A percentile compares a stretch with the other conserved stretches of the same genome.
Evolutionary conservation across 2,888 invertebrate species (phyloP).

Genomic region (Pharmacophagus antenor): DNA sequence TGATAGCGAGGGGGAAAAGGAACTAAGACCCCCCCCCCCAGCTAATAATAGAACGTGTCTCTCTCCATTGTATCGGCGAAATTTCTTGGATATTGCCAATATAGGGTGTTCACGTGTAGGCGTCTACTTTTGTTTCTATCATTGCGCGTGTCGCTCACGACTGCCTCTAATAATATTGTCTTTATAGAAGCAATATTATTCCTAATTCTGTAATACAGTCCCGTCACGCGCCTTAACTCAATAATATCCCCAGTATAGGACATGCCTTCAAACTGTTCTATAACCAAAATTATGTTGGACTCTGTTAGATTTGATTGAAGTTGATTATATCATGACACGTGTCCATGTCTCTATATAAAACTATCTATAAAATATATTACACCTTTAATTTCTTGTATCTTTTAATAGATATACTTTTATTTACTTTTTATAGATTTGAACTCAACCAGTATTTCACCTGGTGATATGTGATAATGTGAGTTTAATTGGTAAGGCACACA

Average conservation of each 20-base stretch:
- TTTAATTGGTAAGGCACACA: too few species aligned
- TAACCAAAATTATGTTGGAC: not conserved
- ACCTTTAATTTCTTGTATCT: too few species aligned
- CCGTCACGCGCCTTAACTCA: conserved; percentile 19
- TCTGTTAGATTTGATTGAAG: not conserved
- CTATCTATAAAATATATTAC: too few species aligned
- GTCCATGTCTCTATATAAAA: too few species aligned
- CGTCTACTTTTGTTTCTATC: conserved; percentile 70
- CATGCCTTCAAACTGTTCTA: conserved; percentile 2
- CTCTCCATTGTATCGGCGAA: conserved; percentile 72
- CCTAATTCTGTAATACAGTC: conserved; percentile 24
- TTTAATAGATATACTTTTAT: too few species aligned
- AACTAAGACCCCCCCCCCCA: conserved; percentile 59
- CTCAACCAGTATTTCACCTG: too few species aligned
- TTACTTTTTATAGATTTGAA: too few species aligned
- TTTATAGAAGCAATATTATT: conserved; percentile 37
- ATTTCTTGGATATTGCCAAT: conserved; percentile 79
- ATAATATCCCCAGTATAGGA: conserved; percentile 14
- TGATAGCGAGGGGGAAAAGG: conserved; percentile 73
- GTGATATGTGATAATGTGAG: too few species aligned
- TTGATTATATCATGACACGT: not conserved
- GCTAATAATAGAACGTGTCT: conserved; percentile 74
- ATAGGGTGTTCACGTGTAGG: conserved; percentile 68
- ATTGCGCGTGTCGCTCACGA: conserved; percentile 47
- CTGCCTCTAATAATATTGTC: conserved; percentile 40